Evolutionary conservation across 2,113 vertebrate species (phyloP).

Genomic region (Lagopus muta): DNA sequence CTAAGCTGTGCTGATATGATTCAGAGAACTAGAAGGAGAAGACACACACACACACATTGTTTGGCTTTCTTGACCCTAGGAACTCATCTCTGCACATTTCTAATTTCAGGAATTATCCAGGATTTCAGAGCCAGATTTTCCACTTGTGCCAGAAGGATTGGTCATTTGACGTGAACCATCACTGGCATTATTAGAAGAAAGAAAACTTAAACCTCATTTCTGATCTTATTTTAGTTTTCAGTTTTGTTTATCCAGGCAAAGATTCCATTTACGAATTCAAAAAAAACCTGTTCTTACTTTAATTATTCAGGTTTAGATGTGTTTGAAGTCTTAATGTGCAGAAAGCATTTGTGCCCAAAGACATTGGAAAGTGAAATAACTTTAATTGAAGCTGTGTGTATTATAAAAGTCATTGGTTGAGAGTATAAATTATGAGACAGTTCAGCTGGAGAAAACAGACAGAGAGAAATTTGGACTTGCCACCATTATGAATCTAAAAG

Average conservation of each 20-base stretch:
- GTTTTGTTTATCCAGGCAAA: conserved; percentile 8
- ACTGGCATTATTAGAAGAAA: conserved; percentile 10
- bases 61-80: neutral
- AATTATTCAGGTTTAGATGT: neutral
- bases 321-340: neutral
- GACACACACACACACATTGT: neutral
- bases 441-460: neutral
- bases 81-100: neutral
- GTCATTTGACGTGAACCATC: neutral
- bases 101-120: neutral
- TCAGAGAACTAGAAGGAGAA: neutral
- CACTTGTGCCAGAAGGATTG: neutral
- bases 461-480: conserved; percentile 1
- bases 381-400: too few species aligned
- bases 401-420: neutral
- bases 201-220: neutral
- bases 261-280: neutral
- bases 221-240: neutral
- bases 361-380: neutral
- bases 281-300: neutral
- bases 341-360: neutral
- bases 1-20: neutral
- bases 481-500: conserved; percentile 43
- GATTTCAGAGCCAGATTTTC: neutral
- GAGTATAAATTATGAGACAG: neutral